phyloP scores from a whole-genome alignment of 1,140 invertebrate genomes.

The Tetramorium alpestre region DNA sequence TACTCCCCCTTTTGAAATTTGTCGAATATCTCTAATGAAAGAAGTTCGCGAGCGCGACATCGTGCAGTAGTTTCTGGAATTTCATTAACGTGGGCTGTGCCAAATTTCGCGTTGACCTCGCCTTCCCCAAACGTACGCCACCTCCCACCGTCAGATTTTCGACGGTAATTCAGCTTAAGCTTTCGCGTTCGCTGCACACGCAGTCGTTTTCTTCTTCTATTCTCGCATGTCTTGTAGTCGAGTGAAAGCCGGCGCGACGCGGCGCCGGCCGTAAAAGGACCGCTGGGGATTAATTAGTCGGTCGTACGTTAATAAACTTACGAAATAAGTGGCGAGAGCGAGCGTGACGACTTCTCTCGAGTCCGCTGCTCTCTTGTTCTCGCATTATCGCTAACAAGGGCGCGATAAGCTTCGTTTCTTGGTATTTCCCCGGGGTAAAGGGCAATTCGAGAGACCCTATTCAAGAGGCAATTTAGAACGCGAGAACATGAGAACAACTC shows the following conservation, averaged over 20 bases:
- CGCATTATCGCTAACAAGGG: slow-evolving; percentile 42
- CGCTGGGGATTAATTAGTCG: slow-evolving; percentile 61
- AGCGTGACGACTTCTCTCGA: slow-evolving; percentile 24
- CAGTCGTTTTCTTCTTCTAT: slow-evolving; percentile 1
- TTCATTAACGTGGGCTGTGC: slow-evolving; percentile 55
- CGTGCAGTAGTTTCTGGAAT: slow-evolving; percentile 57
- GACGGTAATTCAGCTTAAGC: slow-evolving; percentile 11
- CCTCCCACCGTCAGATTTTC: slow-evolving; percentile 41
- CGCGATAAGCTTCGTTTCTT: slow-evolving; percentile 40
- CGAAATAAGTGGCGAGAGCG: slow-evolving; percentile 45
- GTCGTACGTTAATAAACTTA: slow-evolving; percentile 63
- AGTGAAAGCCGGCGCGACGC: not conserved
- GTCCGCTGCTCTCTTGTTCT: slow-evolving; percentile 5
- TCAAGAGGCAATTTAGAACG: not conserved
- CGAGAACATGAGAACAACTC: not conserved
- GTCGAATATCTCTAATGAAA: slow-evolving; percentile 63
- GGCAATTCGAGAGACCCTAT: slow-evolving; percentile 22
- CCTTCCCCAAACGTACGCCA: slow-evolving; percentile 27
- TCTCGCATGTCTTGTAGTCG: slow-evolving; percentile 12
- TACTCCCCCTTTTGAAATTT: slow-evolving; percentile 33
- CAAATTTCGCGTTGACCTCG: slow-evolving; percentile 53
- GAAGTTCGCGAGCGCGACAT: slow-evolving; percentile 44
- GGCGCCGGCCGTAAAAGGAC: slow-evolving; percentile 10
- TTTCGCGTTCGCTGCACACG: not conserved
- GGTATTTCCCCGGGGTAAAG: slow-evolving; percentile 20